A percentile compares a stretch with the other conserved stretches of the same genome.
These are phyloP conservation scores for Hydriomena furcata DNA, from an alignment of 2,888 invertebrate genomes.

Conservation along the genomic window DNA sequence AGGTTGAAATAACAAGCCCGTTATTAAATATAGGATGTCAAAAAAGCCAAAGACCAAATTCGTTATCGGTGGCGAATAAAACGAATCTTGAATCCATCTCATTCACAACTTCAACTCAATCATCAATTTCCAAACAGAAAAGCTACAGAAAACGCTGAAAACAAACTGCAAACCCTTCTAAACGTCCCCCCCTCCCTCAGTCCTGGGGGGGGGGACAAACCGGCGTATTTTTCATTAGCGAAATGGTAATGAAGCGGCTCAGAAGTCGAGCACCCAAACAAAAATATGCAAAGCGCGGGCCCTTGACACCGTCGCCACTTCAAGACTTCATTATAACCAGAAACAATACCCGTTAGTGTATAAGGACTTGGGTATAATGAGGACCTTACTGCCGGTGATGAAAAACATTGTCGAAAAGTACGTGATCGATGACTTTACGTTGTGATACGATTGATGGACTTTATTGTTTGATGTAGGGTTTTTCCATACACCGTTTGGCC, in stretches of 20 bases:
- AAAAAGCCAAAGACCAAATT: too few species aligned
- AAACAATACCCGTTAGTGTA: slow-evolving; percentile 54
- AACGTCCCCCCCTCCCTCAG: slow-evolving; percentile 5
- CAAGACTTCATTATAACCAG: slow-evolving; percentile 66
- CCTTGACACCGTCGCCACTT: slow-evolving; percentile 61
- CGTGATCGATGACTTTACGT: too few species aligned
- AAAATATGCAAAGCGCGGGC: slow-evolving; percentile 66
- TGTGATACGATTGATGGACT: too few species aligned
- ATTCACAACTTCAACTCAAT: neutral
- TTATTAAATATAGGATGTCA: too few species aligned
- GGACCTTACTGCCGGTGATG: neutral
- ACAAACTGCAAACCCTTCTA: neutral
- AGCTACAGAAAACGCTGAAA: slow-evolving; percentile 3
- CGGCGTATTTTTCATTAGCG: slow-evolving; percentile 32
- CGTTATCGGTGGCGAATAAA: too few species aligned
- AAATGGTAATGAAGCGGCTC: slow-evolving; percentile 42
- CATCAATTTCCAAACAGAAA: neutral
- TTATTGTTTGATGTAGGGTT: too few species aligned
- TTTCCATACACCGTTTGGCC: too few species aligned
- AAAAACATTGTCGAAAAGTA: too few species aligned
- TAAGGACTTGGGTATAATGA: slow-evolving; percentile 27
- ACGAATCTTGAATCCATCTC: neutral
- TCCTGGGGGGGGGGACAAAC: neutral
- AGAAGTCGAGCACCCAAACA: slow-evolving; percentile 52
- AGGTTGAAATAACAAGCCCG: too few species aligned